Conservation (phyloP, 2,888 invertebrate genomes). For the Vesta saturnalis region DNA sequence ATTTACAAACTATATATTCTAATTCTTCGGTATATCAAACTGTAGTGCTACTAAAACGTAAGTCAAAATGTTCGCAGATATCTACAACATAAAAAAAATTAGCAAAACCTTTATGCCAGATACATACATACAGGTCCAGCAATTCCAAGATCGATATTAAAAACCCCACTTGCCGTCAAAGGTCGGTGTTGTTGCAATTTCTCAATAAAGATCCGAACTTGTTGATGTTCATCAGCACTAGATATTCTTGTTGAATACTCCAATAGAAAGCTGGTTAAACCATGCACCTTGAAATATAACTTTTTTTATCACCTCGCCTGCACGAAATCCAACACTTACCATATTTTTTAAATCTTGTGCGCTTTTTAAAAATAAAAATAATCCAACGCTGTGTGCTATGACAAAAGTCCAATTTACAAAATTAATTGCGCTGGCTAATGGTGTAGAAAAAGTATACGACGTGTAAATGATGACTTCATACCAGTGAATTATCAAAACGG, state of each 20-base stretch:
- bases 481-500: slow-evolving; percentile 57
- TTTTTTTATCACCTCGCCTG: neutral
- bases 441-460: slow-evolving; percentile 52
- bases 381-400: slow-evolving; percentile 53
- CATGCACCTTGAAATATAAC: slow-evolving; percentile 50
- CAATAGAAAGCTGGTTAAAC: slow-evolving; percentile 55
- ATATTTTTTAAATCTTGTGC: slow-evolving; percentile 57
- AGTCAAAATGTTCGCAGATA: slow-evolving; percentile 59
- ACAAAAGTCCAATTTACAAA: slow-evolving; percentile 57
- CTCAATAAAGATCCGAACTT: slow-evolving; percentile 59
- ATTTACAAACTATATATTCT: slow-evolving; percentile 29
- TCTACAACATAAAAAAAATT: slow-evolving; percentile 52
- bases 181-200: slow-evolving; percentile 57
- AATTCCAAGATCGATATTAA: slow-evolving; percentile 58
- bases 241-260: slow-evolving; percentile 58
- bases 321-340: slow-evolving; percentile 50
- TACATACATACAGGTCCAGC: slow-evolving; percentile 57
- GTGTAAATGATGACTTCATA: slow-evolving; percentile 59
- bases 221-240: slow-evolving; percentile 55
- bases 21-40: slow-evolving; percentile 57
- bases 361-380: slow-evolving; percentile 56
- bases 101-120: neutral
- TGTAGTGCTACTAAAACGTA: slow-evolving; percentile 61
- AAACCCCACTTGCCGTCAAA: slow-evolving; percentile 58
- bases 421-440: slow-evolving; percentile 52